phyloP scores from a whole-genome alignment of 2,797 vertebrate species.

The Micromesistius poutassou region DNA sequence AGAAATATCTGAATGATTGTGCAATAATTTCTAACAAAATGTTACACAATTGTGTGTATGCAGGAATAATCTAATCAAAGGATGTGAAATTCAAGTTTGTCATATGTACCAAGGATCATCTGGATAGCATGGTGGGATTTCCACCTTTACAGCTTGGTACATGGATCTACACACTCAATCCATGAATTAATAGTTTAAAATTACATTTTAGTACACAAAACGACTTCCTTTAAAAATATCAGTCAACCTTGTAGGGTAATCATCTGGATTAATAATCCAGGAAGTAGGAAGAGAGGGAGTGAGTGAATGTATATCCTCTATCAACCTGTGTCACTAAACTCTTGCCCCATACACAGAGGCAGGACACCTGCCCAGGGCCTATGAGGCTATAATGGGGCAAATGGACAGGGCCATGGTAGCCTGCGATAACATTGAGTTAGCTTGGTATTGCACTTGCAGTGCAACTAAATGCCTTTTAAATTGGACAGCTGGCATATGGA shows the following conservation, averaged over 20 bases:
- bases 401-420: constrained; percentile 10
- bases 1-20: neutral
- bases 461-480: constrained; percentile 3
- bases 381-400: neutral
- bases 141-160: neutral
- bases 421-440: neutral
- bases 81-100: neutral
- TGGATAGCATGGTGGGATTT: neutral
- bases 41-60: neutral
- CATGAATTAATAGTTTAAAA: neutral
- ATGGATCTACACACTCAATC: neutral
- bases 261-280: neutral
- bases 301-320: neutral
- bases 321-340: neutral
- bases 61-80: neutral
- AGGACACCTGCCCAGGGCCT: neutral
- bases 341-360: neutral
- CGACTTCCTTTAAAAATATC: neutral
- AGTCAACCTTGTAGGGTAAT: neutral
- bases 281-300: too few species aligned
- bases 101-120: neutral
- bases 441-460: constrained; percentile 8
- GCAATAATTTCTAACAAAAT: neutral
- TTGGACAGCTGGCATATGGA: neutral
- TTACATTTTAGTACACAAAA: neutral